Conservation (phyloP, 2,888 invertebrate species). For the Ferrisia virgata region DNA sequence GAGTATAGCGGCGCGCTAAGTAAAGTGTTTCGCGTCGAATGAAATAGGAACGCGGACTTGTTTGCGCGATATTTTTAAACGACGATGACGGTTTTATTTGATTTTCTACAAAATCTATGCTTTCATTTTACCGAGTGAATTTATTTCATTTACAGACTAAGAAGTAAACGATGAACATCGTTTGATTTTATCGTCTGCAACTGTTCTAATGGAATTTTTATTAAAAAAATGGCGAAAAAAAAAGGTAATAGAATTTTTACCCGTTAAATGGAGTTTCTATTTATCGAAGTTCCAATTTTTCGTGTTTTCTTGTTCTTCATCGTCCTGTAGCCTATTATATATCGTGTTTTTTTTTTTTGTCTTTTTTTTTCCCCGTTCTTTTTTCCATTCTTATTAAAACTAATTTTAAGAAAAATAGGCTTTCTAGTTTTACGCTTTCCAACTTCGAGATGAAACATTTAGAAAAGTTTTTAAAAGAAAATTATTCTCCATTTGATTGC, state of each 20-base stretch:
- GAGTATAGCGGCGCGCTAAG: background rate
- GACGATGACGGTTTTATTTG: constrained; percentile 6
- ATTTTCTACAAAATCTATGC: constrained; percentile 3
- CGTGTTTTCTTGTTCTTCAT: constrained; percentile 4
- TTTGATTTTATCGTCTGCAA: constrained; percentile 25
- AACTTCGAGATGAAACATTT: constrained; percentile 19
- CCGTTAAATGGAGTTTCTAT: background rate
- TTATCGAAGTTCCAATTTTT: background rate
- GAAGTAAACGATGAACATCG: background rate
- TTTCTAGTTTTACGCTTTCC: constrained; percentile 23
- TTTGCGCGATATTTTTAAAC: background rate
- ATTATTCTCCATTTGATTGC: constrained; percentile 30
- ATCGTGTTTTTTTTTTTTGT: background rate
- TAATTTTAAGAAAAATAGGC: constrained; percentile 26
- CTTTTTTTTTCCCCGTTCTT: background rate
- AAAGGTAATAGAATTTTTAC: constrained; percentile 24
- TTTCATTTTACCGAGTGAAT: constrained; percentile 5
- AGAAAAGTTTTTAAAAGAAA: constrained; percentile 28
- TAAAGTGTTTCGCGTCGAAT: background rate
- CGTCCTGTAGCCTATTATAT: background rate
- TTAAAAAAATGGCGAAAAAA: background rate
- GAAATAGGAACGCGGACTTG: background rate
- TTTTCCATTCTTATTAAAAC: constrained; percentile 17
- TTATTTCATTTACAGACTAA: constrained; percentile 11
- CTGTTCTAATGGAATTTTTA: constrained; percentile 27